These are phyloP conservation scores for Amphiprion ocellaris DNA, from an alignment of 2,113 vertebrate species.

Conservation along the genomic window DNA sequence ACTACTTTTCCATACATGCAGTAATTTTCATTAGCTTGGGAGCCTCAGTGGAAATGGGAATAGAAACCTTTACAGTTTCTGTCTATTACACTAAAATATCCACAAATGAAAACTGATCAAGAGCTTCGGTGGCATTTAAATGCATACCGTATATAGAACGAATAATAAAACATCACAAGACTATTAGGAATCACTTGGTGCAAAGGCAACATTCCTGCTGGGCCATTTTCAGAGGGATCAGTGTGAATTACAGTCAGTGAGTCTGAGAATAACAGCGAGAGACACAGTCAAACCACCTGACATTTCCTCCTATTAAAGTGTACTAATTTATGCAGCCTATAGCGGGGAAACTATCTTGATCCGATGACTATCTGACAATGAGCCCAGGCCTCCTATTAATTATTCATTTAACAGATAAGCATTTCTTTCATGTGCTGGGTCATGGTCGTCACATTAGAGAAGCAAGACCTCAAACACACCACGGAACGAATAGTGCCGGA, in stretches of 20 bases:
- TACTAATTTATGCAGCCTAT: constrained; percentile 37
- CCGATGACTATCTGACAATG: constrained; percentile 25
- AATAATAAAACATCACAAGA: not conserved
- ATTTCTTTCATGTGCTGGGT: constrained; percentile 43
- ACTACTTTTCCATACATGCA: not conserved
- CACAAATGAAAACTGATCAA: not conserved
- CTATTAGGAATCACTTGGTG: not conserved
- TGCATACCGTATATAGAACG: not conserved
- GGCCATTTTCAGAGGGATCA: not conserved
- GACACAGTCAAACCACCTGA: constrained; percentile 11
- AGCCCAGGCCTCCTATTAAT: constrained; percentile 34
- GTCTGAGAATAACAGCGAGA: constrained; percentile 5
- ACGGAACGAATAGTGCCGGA: not conserved
- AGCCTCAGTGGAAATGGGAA: not conserved
- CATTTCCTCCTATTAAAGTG: constrained; percentile 20
- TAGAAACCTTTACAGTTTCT: not conserved
- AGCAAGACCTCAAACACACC: constrained; percentile 8
- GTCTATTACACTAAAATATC: not conserved
- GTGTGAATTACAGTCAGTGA: constrained; percentile 1
- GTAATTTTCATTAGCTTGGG: not conserved
- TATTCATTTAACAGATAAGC: constrained; percentile 45
- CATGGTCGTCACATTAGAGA: constrained; percentile 17
- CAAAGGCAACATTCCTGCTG: not conserved
- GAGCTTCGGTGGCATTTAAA: not conserved
- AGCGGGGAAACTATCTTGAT: constrained; percentile 12